These are phyloP conservation scores for Drosophila gaucha DNA, from an alignment of 2,888 invertebrate species.

Conservation along the genomic window DNA sequence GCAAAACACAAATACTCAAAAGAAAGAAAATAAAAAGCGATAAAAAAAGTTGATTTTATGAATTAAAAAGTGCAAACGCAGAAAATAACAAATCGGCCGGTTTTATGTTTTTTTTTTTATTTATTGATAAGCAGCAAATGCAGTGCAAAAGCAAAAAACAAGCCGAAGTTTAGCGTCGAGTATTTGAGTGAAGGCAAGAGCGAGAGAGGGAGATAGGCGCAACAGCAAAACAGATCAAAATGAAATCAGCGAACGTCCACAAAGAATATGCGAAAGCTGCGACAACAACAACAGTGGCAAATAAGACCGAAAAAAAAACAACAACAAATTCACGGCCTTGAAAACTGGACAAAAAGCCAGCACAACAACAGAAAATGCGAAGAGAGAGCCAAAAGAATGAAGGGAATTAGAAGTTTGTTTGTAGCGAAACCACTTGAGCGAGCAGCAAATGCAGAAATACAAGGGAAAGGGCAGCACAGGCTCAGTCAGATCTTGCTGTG, in stretches of 20 bases:
- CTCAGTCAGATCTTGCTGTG: conserved; percentile 40
- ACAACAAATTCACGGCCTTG: conserved; percentile 68
- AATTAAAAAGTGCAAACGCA: conserved; percentile 44
- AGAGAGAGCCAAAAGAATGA: conserved; percentile 31
- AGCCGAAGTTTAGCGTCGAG: not conserved
- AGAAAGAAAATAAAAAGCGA: conserved; percentile 28
- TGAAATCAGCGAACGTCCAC: conserved; percentile 27
- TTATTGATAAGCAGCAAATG: conserved; percentile 38
- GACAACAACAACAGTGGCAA: conserved; percentile 10
- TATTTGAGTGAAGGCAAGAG: not conserved
- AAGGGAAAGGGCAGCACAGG: conserved; percentile 34
- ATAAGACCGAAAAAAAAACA: conserved; percentile 35
- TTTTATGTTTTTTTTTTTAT: conserved; percentile 26
- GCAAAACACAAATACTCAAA: conserved; percentile 29
- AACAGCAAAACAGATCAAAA: conserved; percentile 30
- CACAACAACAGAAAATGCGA: conserved; percentile 25
- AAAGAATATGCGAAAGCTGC: conserved; percentile 15
- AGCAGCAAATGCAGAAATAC: conserved; percentile 21
- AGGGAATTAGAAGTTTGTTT: conserved; percentile 51
- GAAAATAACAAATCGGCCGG: conserved; percentile 36
- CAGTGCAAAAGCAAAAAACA: conserved; percentile 22
- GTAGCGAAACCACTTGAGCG: conserved; percentile 29
- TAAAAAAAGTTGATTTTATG: conserved; percentile 45
- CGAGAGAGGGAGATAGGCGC: conserved; percentile 15
- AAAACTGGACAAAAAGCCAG: conserved; percentile 58